Base-by-base conservation (phyloP, 2,888 invertebrate genomes). In the Nowickia ferox region DNA sequence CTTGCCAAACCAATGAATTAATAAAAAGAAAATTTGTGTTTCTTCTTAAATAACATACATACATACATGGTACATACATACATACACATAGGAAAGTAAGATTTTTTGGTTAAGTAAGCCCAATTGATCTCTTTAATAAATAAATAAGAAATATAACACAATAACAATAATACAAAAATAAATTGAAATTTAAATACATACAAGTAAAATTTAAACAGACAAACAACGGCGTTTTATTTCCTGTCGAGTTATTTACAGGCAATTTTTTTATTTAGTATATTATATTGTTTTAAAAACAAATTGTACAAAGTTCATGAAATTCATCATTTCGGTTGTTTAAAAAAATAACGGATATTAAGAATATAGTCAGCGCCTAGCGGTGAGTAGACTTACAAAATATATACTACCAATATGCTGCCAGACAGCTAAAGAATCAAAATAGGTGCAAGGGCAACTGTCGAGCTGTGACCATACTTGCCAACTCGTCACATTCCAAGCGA, bases 201-300 rank as follows among this genome's bases (percentile, higher is more conserved):
- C 38, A 51, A 11, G 40, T 46, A 76, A 61, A 38, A 77, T 63
- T 68, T 42, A 55, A 74, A 77, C 66, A 71, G 59, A 76, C 71
- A 85, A 75, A 77, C 61, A 65, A 80, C 38, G 11, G 69, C 22
- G 68, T 85, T 85, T 85, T 75, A 78, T 82, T 84, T 66, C 48
- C 11, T 15, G 48, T 15, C 11, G 48, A 68, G 40, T 17, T 76
- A 48, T 59, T 22, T 59, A 65, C 22, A 51, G 9, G 11, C 19
- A 53, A 9, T 9, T 19, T 15, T 30, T 6, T 30, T 30, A 30
- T 30, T 30, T 30, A 30, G 6, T 30, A 30, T 30, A 30, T 30
- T 30, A 6, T 30, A 30, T 30, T 30, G 30, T 30, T 30, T 30
- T 30, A 30, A 30, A 6, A 30, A 30, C 5, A 30, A 30, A 30